These are phyloP conservation scores for Tetramorium simillimum DNA, from an alignment of 1,140 invertebrate species.

Conservation along the genomic window DNA sequence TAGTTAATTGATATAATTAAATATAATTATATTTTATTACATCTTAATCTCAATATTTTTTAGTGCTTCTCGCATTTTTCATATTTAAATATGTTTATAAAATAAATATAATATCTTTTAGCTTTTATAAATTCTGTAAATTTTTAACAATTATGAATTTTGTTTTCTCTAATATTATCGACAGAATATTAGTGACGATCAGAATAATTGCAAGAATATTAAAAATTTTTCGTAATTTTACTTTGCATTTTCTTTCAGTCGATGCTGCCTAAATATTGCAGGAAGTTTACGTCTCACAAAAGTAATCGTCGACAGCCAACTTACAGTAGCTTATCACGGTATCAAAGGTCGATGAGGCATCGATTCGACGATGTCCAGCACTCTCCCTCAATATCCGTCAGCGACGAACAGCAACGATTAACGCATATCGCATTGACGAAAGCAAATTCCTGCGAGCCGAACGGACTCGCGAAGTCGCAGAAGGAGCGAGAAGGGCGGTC, in stretches of 20 bases:
- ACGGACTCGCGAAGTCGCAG: neutral
- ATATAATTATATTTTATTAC: neutral
- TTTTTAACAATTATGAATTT: neutral
- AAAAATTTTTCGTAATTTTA: neutral
- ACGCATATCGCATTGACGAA: neutral
- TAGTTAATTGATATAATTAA: neutral
- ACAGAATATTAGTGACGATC: neutral
- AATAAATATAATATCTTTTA: neutral
- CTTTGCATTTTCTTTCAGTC: conserved; percentile 72
- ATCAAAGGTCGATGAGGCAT: conserved; percentile 69
- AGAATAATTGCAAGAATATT: neutral
- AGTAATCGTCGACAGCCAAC: conserved; percentile 70
- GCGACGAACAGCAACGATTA: conserved; percentile 79
- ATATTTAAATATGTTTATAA: neutral
- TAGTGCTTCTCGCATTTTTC: neutral
- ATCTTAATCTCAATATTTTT: neutral
- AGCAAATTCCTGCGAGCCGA: conserved; percentile 31
- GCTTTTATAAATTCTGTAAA: neutral
- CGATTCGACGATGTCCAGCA: conserved; percentile 58
- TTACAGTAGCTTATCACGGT: conserved; percentile 79
- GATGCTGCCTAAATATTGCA: conserved; percentile 83
- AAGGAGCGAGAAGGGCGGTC: neutral
- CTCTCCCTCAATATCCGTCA: conserved; percentile 77
- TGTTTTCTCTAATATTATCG: neutral
- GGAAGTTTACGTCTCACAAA: conserved; percentile 72